Evolutionary conservation across 2,113 vertebrate species (phyloP).

Genomic region (Thunnus thynnus): DNA sequence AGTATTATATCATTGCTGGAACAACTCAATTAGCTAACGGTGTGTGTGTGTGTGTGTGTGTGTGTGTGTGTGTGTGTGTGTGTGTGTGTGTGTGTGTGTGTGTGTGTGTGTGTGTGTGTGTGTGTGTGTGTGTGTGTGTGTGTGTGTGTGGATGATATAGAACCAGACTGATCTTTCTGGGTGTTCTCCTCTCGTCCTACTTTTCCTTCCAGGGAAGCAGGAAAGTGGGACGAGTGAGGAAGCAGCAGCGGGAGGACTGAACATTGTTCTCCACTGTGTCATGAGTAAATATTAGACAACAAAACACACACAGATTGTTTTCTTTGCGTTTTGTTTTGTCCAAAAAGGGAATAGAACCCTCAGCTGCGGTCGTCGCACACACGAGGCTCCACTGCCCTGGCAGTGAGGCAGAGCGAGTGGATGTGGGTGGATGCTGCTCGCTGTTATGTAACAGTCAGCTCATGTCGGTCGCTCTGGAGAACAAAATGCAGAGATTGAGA

Average conservation of each 20-base stretch:
- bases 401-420: not conserved
- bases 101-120: slow-evolving; percentile 6
- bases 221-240: slow-evolving; percentile 28
- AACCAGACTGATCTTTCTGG: slow-evolving; percentile 28
- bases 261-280: not conserved
- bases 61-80: slow-evolving; percentile 15
- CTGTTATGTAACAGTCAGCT: slow-evolving; percentile 54
- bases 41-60: not conserved
- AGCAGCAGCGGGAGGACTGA: not conserved
- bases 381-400: not conserved
- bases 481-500: slow-evolving; percentile 39
- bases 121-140: slow-evolving; percentile 10
- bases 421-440: slow-evolving; percentile 34
- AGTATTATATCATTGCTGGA: not conserved
- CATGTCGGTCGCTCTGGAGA: slow-evolving; percentile 8
- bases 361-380: not conserved
- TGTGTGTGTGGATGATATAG: not conserved
- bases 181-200: slow-evolving; percentile 44
- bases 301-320: slow-evolving; percentile 9
- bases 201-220: slow-evolving; percentile 38
- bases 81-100: not conserved
- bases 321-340: not conserved
- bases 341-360: not conserved
- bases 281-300: slow-evolving; percentile 7
- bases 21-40: slow-evolving; percentile 7